These are phyloP conservation scores for Papilio machaon DNA, from an alignment of 1,140 invertebrate genomes.

Conservation along the genomic window DNA sequence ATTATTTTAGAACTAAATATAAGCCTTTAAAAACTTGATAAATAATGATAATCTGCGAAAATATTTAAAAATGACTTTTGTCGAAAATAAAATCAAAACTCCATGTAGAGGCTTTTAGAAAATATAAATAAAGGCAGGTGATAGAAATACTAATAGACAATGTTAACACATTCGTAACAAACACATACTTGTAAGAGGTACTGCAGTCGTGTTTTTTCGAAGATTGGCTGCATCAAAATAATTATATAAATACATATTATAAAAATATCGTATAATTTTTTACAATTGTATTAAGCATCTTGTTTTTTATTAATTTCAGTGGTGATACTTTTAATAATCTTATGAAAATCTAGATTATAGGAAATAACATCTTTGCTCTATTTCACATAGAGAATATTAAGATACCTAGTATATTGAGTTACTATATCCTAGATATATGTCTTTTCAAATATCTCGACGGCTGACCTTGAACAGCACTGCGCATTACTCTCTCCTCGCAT, in stretches of 20 bases:
- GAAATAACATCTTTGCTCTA: no score
- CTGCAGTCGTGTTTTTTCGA: slow-evolving; percentile 58
- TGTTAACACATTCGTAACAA: slow-evolving; percentile 42
- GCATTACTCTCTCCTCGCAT: no score
- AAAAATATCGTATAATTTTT: slow-evolving; percentile 20
- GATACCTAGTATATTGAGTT: no score
- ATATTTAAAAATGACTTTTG: no score
- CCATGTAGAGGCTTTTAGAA: not conserved
- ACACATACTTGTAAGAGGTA: slow-evolving; percentile 69
- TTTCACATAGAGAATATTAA: no score
- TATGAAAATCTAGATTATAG: no score
- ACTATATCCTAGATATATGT: not conserved
- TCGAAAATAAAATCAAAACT: not conserved
- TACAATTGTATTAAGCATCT: no score
- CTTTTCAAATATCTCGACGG: not conserved
- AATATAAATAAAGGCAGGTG: not conserved
- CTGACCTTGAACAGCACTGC: no score
- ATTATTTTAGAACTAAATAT: no score
- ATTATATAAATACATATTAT: slow-evolving; percentile 37
- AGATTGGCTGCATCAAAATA: slow-evolving; percentile 72
- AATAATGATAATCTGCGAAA: no score
- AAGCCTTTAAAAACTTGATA: not conserved
- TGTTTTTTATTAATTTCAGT: not conserved
- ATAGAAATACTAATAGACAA: not conserved
- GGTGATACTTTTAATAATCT: no score